Conservation (phyloP, 2,888 invertebrate genomes). For the Ecliptopera silaceata region DNA sequence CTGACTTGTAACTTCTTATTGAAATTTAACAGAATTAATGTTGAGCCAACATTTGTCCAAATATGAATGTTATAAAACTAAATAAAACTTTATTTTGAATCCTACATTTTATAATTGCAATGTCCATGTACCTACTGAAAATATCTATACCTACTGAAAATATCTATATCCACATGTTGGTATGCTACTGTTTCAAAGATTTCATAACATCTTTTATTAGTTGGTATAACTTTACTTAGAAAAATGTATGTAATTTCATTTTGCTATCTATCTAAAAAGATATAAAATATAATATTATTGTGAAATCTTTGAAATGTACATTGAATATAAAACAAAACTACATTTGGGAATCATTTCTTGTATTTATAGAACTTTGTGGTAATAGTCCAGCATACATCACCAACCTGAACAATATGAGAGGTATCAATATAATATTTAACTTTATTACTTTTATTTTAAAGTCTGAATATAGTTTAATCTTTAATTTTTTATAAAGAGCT, state of each 20-base stretch:
- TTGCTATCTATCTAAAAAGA: background rate
- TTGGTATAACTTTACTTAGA: background rate
- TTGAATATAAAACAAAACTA: conserved; percentile 69
- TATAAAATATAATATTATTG: conserved; percentile 1
- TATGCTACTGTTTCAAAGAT: conserved; percentile 51
- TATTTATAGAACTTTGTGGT: conserved; percentile 85
- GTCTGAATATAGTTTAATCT: conserved; percentile 39
- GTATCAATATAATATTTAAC: conserved; percentile 80
- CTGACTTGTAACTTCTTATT: too few species aligned
- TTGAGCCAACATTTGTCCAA: too few species aligned
- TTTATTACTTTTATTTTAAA: conserved; percentile 52
- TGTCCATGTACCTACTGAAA: too few species aligned
- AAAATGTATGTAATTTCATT: background rate
- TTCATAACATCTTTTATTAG: conserved; percentile 35
- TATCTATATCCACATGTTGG: conserved; percentile 9
- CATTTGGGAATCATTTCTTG: conserved; percentile 83
- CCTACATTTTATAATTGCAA: background rate
- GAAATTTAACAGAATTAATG: too few species aligned
- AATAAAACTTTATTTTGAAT: too few species aligned
- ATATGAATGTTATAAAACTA: too few species aligned
- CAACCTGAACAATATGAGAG: conserved; percentile 83
- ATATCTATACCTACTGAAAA: background rate
- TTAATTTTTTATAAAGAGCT: conserved; percentile 38
- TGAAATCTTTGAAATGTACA: conserved; percentile 63
- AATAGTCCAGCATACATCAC: conserved; percentile 84